Evolutionary conservation across 2,888 invertebrate genomes (phyloP).

Genomic region (Cerastis leucographa): DNA sequence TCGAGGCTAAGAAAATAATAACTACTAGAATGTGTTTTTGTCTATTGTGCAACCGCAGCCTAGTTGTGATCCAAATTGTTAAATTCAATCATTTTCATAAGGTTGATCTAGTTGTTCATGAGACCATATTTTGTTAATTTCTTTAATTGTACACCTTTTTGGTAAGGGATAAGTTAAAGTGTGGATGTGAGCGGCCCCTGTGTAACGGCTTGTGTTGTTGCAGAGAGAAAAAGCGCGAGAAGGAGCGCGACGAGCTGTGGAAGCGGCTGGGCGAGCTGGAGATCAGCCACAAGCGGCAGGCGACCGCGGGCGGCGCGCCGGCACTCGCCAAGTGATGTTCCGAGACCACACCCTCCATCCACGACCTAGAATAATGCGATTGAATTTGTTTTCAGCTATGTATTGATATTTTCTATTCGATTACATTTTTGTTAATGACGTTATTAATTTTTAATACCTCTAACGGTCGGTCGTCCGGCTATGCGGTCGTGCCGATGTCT

Average conservation of each 20-base stretch:
- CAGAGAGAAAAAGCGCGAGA: slow-evolving; percentile 98
- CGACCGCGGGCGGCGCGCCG: slow-evolving; percentile 71
- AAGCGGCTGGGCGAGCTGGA: slow-evolving; percentile 98
- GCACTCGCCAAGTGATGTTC: slow-evolving; percentile 89
- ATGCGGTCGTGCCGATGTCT: slow-evolving; percentile 67
- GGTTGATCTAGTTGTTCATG: background rate
- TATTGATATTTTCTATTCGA: slow-evolving; percentile 89
- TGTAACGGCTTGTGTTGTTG: slow-evolving; percentile 58
- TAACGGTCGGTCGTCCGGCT: slow-evolving; percentile 80
- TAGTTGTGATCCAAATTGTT: background rate
- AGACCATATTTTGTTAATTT: background rate
- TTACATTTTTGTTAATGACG: slow-evolving; percentile 89
- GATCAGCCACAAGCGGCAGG: slow-evolving; percentile 91
- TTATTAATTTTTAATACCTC: slow-evolving; percentile 88
- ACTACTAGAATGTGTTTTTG: slow-evolving; percentile 1
- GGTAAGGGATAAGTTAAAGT: background rate
- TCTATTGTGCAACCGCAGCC: background rate
- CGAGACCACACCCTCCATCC: slow-evolving; percentile 75
- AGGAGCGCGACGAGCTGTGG: slow-evolving; percentile 99
- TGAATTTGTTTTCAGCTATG: slow-evolving; percentile 87
- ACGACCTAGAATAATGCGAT: slow-evolving; percentile 83
- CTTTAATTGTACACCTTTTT: background rate
- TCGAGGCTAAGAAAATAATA: background rate
- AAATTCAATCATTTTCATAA: background rate
- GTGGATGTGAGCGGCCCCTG: background rate